Conservation (phyloP, 2,888 invertebrate genomes). For the Oscheius sp. region DNA sequence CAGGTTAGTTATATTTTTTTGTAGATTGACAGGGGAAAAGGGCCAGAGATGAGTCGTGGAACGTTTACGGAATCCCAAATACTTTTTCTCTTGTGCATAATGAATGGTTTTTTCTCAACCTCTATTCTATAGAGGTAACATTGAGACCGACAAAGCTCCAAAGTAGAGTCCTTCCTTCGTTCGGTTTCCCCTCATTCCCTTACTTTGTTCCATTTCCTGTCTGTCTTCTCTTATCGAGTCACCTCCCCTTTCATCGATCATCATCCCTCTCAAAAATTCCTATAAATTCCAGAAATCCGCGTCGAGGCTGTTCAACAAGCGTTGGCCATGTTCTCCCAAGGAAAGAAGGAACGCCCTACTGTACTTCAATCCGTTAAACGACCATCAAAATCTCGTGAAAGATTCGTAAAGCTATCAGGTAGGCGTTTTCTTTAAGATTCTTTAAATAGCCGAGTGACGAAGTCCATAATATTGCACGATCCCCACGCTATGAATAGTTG, state of each 20-base stretch:
- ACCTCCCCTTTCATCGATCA: not conserved
- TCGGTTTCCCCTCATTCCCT: too few species aligned
- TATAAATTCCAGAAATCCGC: conserved; percentile 61
- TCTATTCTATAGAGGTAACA: too few species aligned
- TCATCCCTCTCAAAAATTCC: not conserved
- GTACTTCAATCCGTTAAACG: conserved; percentile 38
- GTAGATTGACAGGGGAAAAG: not conserved
- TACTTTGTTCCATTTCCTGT: too few species aligned
- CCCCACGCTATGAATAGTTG: too few species aligned
- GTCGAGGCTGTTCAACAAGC: conserved; percentile 68
- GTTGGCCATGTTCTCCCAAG: conserved; percentile 56
- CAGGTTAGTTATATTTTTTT: conserved; percentile 78
- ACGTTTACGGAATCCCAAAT: too few species aligned
- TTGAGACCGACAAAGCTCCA: too few species aligned
- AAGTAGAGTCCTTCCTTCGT: too few species aligned
- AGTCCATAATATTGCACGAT: not conserved
- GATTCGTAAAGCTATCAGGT: conserved; percentile 25
- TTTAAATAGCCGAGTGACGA: not conserved
- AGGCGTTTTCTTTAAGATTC: not conserved
- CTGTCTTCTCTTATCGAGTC: too few species aligned
- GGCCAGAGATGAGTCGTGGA: too few species aligned
- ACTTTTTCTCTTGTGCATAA: too few species aligned
- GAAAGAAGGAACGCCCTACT: conserved; percentile 41
- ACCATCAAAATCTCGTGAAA: conserved; percentile 33
- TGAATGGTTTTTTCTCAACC: too few species aligned